Base-by-base conservation (phyloP, 2,113 vertebrate species). In the Scomber japonicus region DNA sequence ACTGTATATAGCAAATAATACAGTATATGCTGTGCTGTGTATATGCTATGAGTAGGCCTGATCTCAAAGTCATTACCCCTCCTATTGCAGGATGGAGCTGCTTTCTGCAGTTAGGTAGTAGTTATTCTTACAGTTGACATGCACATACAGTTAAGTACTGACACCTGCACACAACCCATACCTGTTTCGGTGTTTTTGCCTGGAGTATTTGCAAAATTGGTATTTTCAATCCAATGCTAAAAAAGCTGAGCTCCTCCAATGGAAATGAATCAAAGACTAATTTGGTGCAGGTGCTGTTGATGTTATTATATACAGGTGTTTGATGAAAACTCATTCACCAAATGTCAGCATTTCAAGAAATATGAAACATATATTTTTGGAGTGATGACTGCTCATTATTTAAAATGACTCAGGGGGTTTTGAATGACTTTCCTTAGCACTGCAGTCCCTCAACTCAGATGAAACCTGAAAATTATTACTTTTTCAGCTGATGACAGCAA, bases 41-140 rank as follows among this genome's bases (percentile, higher is more conserved):
- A 27, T 27, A 27, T 90, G 93, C 49, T 62, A 54, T 0, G 94
- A 96, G 97, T 40, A 40, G 6, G 9, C 8, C 1, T 0, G 21
- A 3, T 57, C 55, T 60, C 7, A 31, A 8, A 54, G 35, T 53
- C 2, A 46, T 1, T 49, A 15, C 27, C 11, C 9, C 1, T 60
- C 17, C 21, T 31, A 13, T 19, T 48, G 11, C 6, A 74, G 3
- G n/a, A 7, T 8, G 9, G 35, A 40, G 35, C 35, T 40, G 35
- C 35, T 27, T 27, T 27, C 24, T 35, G 31, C 7, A 35, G 4
- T 35, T 35, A 35, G 31, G 31, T 35, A 5, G 31, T 7, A 35
- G 31, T 35, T 35, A 35, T 35, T 35, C 31, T 35, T 35, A 7
- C 31, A 6, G 31, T 35, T 35, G 31, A 35, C 31, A 35, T 35